phyloP scores from a whole-genome alignment of 2,888 invertebrate genomes.

The Blera fallax region DNA sequence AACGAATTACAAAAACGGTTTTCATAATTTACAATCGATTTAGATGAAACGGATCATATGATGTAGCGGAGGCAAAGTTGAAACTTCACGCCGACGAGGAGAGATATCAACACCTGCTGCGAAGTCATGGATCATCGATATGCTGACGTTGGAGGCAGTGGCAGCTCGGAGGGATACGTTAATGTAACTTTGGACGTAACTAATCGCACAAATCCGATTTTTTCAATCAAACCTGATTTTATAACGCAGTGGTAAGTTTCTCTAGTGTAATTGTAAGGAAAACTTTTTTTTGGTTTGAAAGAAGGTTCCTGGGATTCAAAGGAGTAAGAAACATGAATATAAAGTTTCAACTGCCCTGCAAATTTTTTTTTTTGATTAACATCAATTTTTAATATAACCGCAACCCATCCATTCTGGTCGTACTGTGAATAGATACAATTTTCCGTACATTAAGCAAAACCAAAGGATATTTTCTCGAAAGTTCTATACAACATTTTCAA shows the following conservation, averaged over 20 bases:
- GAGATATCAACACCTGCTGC: slow-evolving; percentile 47
- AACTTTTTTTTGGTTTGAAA: too few relatives aligned
- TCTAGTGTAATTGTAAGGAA: neutral
- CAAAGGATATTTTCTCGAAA: too few relatives aligned
- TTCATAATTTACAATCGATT: slow-evolving; percentile 57
- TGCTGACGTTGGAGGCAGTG: slow-evolving; percentile 49
- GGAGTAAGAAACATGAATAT: too few relatives aligned
- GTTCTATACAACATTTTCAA: neutral
- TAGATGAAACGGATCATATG: slow-evolving; percentile 34
- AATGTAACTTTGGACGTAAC: slow-evolving; percentile 83
- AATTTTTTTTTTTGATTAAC: too few relatives aligned
- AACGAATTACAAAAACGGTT: slow-evolving; percentile 39
- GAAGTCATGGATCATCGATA: slow-evolving; percentile 68
- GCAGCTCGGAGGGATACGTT: slow-evolving; percentile 74
- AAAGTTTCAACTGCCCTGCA: too few relatives aligned
- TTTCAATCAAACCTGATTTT: slow-evolving; percentile 89
- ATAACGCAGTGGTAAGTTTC: slow-evolving; percentile 90
- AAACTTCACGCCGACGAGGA: slow-evolving; percentile 46
- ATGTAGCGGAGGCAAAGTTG: slow-evolving; percentile 62
- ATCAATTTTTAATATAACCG: too few relatives aligned
- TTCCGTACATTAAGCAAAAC: neutral
- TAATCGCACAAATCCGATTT: slow-evolving; percentile 88
- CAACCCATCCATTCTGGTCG: neutral
- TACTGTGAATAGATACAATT: neutral
- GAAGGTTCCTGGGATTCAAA: too few relatives aligned